phyloP scores from a whole-genome alignment of 2,888 invertebrate genomes.

The Deroplatys truncata region DNA sequence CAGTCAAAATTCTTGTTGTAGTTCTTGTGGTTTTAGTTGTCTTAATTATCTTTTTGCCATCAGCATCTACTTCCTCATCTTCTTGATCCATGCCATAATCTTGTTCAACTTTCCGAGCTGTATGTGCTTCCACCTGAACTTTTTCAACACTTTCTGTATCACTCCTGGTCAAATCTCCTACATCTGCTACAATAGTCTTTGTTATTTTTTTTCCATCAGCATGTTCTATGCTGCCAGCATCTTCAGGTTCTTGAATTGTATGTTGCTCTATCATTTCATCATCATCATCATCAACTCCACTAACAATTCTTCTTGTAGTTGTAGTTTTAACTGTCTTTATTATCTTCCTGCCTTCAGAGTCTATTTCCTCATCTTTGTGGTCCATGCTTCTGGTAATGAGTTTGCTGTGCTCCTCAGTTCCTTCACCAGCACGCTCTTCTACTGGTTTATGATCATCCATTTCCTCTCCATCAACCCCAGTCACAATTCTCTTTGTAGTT shows the following conservation, averaged over 20 bases:
- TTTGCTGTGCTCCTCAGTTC: not conserved
- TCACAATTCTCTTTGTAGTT: not conserved
- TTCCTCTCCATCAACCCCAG: not conserved
- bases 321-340: too few relatives aligned
- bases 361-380: not conserved
- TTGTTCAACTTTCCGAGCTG: not conserved
- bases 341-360: constrained; percentile 1
- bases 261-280: too few relatives aligned
- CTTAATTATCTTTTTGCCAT: not conserved
- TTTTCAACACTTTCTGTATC: constrained; percentile 32
- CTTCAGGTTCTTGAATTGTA: too few relatives aligned
- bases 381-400: not conserved
- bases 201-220: not conserved
- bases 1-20: not conserved
- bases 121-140: constrained; percentile 17
- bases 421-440: constrained; percentile 6
- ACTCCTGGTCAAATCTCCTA: too few relatives aligned
- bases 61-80: not conserved
- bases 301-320: too few relatives aligned
- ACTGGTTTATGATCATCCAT: not conserved
- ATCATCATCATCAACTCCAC: too few relatives aligned
- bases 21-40: constrained; percentile 10
- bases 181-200: too few relatives aligned
- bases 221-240: too few relatives aligned
- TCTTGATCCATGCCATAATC: not conserved